Percentiles rank a stretch among this genome's conserved stretches.
These are phyloP conservation scores for Alsophila aescularia DNA, from an alignment of 2,888 invertebrate genomes.

Conservation along the genomic window DNA sequence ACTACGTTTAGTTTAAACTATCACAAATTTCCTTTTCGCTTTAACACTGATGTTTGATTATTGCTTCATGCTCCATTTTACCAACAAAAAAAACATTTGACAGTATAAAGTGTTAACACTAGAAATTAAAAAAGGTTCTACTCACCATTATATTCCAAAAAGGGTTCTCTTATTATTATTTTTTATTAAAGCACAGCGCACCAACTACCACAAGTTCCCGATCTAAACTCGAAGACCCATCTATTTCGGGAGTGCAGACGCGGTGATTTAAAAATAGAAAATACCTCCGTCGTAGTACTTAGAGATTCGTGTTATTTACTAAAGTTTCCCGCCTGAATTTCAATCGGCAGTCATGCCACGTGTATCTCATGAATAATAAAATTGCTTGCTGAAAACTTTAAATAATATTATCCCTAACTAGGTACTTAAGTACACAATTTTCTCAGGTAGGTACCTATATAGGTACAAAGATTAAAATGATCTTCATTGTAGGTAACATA, in stretches of 20 bases:
- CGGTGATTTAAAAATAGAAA: slow-evolving; percentile 71
- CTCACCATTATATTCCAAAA: slow-evolving; percentile 47
- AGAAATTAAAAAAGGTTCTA: slow-evolving; percentile 35
- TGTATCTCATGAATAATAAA: slow-evolving; percentile 36
- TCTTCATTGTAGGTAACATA: too few species aligned
- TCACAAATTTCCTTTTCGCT: slow-evolving; percentile 2
- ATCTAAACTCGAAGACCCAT: slow-evolving; percentile 60
- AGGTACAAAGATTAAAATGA: too few species aligned
- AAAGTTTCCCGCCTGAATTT: slow-evolving; percentile 64
- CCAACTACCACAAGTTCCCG: slow-evolving; percentile 51
- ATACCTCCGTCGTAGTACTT: slow-evolving; percentile 35
- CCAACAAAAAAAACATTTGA: slow-evolving; percentile 3
- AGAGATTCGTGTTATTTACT: slow-evolving; percentile 52
- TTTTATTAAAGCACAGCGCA: slow-evolving; percentile 29
- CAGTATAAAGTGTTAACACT: slow-evolving; percentile 15
- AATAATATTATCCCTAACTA: background rate
- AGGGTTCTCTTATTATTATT: slow-evolving; percentile 9
- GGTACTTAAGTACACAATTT: too few species aligned
- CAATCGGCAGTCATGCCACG: slow-evolving; percentile 26
- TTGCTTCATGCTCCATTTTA: background rate
- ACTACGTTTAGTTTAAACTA: slow-evolving; percentile 31
- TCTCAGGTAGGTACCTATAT: too few species aligned
- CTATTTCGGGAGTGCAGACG: slow-evolving; percentile 76
- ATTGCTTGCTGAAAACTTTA: background rate
- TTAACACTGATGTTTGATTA: background rate